phyloP scores from a whole-genome alignment of 2,113 vertebrate genomes.

The Excalfactoria chinensis region DNA sequence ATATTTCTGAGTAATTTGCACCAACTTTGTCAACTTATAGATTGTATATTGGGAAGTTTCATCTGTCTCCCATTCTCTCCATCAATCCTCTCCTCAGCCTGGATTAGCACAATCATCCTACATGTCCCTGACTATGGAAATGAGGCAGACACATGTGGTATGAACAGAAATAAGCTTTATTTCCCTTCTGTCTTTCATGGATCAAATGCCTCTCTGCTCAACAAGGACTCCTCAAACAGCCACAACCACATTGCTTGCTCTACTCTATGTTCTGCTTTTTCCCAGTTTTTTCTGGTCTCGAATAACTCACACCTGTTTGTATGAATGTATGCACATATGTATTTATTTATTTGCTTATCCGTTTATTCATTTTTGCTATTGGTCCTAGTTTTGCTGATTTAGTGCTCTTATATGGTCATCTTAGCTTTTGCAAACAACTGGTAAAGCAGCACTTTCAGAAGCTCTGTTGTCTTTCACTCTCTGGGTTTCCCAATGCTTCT shows the following conservation, averaged over 20 bases:
- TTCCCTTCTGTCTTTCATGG: neutral
- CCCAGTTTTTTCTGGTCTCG: accelerated
- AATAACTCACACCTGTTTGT: neutral
- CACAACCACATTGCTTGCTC: neutral
- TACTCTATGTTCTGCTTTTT: neutral
- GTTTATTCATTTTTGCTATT: no score
- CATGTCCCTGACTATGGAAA: neutral
- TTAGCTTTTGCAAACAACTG: accelerated
- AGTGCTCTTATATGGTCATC: neutral
- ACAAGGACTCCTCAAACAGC: neutral
- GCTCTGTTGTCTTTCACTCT: neutral
- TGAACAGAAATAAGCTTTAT: neutral
- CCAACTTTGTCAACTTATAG: neutral
- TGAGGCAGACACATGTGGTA: accelerated
- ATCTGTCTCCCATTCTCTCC: neutral
- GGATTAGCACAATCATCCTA: neutral
- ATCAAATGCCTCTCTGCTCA: neutral
- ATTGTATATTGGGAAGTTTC: neutral
- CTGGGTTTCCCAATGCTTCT: neutral
- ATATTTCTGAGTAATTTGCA: neutral
- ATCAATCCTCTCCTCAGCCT: accelerated
- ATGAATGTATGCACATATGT: no score
- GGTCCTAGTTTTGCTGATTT: neutral
- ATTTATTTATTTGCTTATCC: no score
- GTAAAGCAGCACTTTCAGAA: neutral